phyloP scores from a whole-genome alignment of 2,888 invertebrate species.

The Cremastinae sp. region DNA sequence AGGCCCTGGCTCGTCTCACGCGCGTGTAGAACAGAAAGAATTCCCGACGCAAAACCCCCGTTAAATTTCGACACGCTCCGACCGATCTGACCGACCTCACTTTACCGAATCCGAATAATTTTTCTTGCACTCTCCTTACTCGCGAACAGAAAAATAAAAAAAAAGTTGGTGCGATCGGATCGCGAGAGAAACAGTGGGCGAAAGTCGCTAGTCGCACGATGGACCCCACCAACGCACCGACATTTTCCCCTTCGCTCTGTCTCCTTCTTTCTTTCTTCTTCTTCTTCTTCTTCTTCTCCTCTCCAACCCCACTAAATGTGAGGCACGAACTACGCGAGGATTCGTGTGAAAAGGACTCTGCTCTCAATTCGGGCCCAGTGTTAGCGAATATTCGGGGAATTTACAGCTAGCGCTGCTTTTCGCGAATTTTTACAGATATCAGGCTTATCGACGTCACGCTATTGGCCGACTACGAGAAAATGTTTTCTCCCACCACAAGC shows the following conservation, averaged over 20 bases:
- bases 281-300: neutral
- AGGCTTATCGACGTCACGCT: conserved; percentile 16
- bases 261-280: conserved; percentile 1
- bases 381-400: conserved; percentile 2
- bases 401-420: conserved; percentile 13
- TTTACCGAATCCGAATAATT: neutral
- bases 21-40: conserved; percentile 35
- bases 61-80: conserved; percentile 31
- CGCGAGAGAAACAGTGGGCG: conserved; percentile 68
- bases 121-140: conserved; percentile 22
- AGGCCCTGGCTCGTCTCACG: conserved; percentile 20
- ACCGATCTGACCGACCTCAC: conserved; percentile 2
- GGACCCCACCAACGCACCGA: conserved; percentile 82
- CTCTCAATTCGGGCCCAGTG: conserved; percentile 4
- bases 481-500: neutral
- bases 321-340: conserved; percentile 33
- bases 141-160: conserved; percentile 56
- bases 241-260: conserved; percentile 79
- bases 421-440: neutral
- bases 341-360: neutral
- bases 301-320: conserved; percentile 10
- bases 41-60: conserved; percentile 29
- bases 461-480: conserved; percentile 7
- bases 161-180: conserved; percentile 41
- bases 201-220: conserved; percentile 75